Evolutionary conservation across 2,888 invertebrate species (phyloP).

Genomic region (Xiphydria camelus): DNA sequence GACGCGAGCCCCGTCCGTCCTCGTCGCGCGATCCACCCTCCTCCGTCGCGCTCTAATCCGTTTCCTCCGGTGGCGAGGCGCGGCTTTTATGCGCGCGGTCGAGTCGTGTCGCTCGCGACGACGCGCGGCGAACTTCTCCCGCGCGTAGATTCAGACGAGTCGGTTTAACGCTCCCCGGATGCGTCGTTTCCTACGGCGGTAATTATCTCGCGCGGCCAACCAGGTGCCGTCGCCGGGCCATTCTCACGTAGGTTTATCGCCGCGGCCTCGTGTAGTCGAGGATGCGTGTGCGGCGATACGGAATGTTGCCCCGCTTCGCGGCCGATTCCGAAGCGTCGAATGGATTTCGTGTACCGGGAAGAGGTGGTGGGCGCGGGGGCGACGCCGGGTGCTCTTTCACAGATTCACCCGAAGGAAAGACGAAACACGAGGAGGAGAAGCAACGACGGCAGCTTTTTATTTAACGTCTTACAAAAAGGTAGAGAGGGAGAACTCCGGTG

Average conservation of each 20-base stretch:
- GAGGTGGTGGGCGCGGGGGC: conserved; percentile 6
- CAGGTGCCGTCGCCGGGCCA: conserved; percentile 13
- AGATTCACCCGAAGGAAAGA: conserved; percentile 5
- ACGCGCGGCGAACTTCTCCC: conserved; percentile 14
- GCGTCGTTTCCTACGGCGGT: conserved; percentile 26
- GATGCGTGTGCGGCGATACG: too few relatives aligned
- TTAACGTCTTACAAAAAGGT: too few relatives aligned
- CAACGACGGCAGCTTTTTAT: too few relatives aligned
- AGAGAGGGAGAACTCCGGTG: too few relatives aligned
- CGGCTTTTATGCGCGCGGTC: conserved; percentile 9
- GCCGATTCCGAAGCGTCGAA: conserved; percentile 11
- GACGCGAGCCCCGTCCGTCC: neutral
- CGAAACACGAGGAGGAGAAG: too few relatives aligned
- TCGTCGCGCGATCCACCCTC: conserved; percentile 6
- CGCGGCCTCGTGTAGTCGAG: conserved; percentile 6
- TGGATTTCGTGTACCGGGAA: conserved; percentile 6
- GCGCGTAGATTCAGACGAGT: too few relatives aligned
- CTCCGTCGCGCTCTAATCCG: too few relatives aligned
- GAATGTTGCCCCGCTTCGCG: too few relatives aligned
- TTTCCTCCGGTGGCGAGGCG: too few relatives aligned
- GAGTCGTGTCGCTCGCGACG: conserved; percentile 10
- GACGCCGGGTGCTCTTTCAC: neutral
- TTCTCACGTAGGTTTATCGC: conserved; percentile 23
- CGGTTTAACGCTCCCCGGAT: conserved; percentile 23
- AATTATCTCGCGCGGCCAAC: conserved; percentile 29